phyloP scores from a whole-genome alignment of 2,113 vertebrate genomes.

The Notechis scutatus region DNA sequence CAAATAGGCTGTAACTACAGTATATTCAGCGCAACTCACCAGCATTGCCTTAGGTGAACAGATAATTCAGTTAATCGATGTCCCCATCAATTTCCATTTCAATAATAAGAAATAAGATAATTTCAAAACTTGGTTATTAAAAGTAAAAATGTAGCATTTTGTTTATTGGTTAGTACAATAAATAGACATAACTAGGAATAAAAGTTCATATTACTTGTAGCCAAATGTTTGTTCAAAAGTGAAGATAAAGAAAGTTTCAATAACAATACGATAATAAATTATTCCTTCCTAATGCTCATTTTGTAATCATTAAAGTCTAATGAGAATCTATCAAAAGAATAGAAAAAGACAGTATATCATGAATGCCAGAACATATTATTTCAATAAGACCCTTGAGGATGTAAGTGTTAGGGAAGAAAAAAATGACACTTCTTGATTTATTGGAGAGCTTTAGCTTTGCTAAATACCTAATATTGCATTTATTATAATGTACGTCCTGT shows the following conservation, averaged over 20 bases:
- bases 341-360: neutral
- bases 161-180: neutral
- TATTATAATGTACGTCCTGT: conserved; percentile 20
- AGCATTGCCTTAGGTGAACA: neutral
- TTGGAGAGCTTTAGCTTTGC: conserved; percentile 24
- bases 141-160: conserved; percentile 14
- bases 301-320: conserved; percentile 3
- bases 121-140: neutral
- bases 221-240: conserved; percentile 18
- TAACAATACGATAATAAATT: conserved; percentile 24
- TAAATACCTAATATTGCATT: conserved; percentile 16
- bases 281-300: conserved; percentile 16
- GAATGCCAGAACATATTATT: conserved; percentile 23
- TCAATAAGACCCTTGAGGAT: neutral
- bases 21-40: neutral
- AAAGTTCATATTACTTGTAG: conserved; percentile 20
- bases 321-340: conserved; percentile 29
- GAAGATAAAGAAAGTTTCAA: conserved; percentile 28
- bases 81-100: neutral
- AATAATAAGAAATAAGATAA: neutral
- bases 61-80: neutral
- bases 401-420: conserved; percentile 11
- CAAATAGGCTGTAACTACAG: neutral
- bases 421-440: conserved; percentile 45
- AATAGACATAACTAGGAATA: conserved; percentile 23